Base-by-base conservation (phyloP, 2,113 vertebrate species). In the Gallinago media region DNA sequence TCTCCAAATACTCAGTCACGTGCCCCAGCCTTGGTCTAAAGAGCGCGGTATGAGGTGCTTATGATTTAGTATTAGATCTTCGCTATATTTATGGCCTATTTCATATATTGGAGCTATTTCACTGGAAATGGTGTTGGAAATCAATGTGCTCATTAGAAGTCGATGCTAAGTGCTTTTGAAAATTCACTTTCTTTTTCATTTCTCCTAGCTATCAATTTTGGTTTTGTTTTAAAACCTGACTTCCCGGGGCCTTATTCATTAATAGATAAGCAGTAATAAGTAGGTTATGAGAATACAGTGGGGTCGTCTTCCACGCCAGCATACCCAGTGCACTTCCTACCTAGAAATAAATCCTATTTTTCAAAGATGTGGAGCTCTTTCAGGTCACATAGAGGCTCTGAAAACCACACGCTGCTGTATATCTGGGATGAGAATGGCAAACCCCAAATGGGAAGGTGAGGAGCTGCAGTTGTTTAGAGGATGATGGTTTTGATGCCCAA, bases 161-260 rank as follows among this genome's bases (percentile, higher is more conserved):
- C 11, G 15, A 77, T 92, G 55, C 31, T 76, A 93, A 95, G 67
- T 93, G 90, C 86, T 92, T 96, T 95, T 63, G 88, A 87, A 95
- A 96, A 94, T 91, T 88, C 72, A 36, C 91, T 88, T 88, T 88
- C 54, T 94, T 94, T 95, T 88, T 79, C 34, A 63, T 94, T 88
- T 93, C 63, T 96, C 50, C 82, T 66, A 80, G 88, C 85, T 88
- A 92, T 92, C 82, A 85, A 31, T 92, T 96, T 90, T 86, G 88
- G 0, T 83, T 89, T 96, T 95, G 67, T 93, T 93, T 94, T 55
- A 95, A 85, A 92, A 92, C 59, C 54, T 90, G 82, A 66, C 77
- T 93, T 96, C 92, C 87, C 0, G 1, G 90, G 78, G 85, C 50
- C 63, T 76, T 90, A 70, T 62, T 93, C 88, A 76, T 94, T 90